These are phyloP conservation scores for Volucella inanis DNA, from an alignment of 2,888 invertebrate species.

Conservation along the genomic window DNA sequence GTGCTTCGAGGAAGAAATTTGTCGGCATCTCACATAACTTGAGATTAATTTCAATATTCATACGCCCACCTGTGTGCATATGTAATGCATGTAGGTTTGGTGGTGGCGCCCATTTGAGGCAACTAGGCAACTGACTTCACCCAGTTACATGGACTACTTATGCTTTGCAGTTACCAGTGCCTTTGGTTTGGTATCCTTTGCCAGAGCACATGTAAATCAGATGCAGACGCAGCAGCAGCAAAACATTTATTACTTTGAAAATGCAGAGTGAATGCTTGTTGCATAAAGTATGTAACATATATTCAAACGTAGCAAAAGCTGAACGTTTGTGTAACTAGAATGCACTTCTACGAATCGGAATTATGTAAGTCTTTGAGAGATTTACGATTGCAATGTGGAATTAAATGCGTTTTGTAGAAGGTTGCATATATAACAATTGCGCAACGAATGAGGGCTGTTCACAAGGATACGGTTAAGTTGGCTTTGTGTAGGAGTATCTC, in stretches of 20 bases:
- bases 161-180: slow-evolving; percentile 5
- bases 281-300: not conserved
- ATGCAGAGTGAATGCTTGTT: slow-evolving; percentile 31
- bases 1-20: slow-evolving; percentile 29
- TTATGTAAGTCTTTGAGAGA: slow-evolving; percentile 70
- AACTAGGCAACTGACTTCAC: slow-evolving; percentile 16
- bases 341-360: slow-evolving; percentile 56
- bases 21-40: slow-evolving; percentile 57
- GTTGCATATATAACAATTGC: not conserved
- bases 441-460: not conserved
- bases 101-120: slow-evolving; percentile 41
- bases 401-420: slow-evolving; percentile 63
- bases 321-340: slow-evolving; percentile 27
- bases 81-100: slow-evolving; percentile 11
- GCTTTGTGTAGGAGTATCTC: slow-evolving; percentile 7
- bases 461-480: slow-evolving; percentile 12
- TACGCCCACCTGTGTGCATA: slow-evolving; percentile 46
- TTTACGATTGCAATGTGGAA: slow-evolving; percentile 66
- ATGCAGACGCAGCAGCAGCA: slow-evolving; percentile 29
- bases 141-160: slow-evolving; percentile 17
- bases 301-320: not conserved
- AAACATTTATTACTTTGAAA: slow-evolving; percentile 62
- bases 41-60: slow-evolving; percentile 59
- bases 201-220: slow-evolving; percentile 9
- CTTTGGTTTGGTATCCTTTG: slow-evolving; percentile 23